Evolutionary conservation across 2,113 vertebrate genomes (phyloP), one percentile per base, ranked within the genome.

Genomic region (Sinocyclocheilus maitianheensis): DNA sequence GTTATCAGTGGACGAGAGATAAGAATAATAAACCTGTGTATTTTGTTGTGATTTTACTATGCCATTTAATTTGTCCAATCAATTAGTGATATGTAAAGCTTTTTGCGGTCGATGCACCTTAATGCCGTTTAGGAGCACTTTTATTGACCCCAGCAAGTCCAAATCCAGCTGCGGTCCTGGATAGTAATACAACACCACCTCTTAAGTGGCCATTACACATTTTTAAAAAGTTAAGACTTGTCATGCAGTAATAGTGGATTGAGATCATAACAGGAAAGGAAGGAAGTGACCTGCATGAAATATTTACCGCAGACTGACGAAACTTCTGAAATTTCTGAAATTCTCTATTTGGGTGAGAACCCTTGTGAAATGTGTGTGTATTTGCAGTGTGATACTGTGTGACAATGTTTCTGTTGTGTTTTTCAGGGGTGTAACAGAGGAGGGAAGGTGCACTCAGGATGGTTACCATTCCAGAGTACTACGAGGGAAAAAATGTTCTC

Each of bases 391-490:
- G 34, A 65, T 63, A 4, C 11, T 13, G 1, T 67, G 63, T 46
- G 5, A 3, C 5, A 30, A 30, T 53, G 12, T 51, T 77, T 20
- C 13, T 88, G 65, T 78, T 92, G 91, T 87, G 51, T 75, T 62
- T 58, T 77, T n/a, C 72, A 89, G 81, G 84, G 76, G 83, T 85
- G 87, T 77, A 81, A 89, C 81, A 78, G 84, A 69, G 51, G 87
- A 90, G 86, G 83, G 58, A 79, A 53, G 82, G n/a, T 75, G 84
- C 87, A 55, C 90, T 92, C 92, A 95, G 67, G 92, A 98, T 98
- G 97, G 93, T 96, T 93, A 97, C 96, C 91, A 97, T 99, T 92
- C 97, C 97, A 77, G 96, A 99, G 91, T 99, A 96, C 93, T 99
- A 97, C 84, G 94, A 95, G 90, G 97, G 97, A 76, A 99, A 99